Evolutionary conservation across 2,113 vertebrate genomes (phyloP).

Genomic region (Coracopsis vasa): DNA sequence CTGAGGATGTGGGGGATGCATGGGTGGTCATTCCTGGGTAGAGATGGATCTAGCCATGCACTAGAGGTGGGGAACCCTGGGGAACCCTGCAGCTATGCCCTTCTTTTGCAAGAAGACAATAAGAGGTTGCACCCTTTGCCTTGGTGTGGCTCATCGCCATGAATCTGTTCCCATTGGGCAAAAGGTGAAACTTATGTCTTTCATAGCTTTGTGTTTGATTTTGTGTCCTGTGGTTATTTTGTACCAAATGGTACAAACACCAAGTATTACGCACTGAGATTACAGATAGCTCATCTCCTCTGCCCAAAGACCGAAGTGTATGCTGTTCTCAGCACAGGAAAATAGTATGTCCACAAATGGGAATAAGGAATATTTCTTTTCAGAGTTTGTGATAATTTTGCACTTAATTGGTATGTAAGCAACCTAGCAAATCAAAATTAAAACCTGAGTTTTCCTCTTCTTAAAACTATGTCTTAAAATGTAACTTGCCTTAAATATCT

Average conservation of each 20-base stretch:
- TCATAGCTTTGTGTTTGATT: neutral
- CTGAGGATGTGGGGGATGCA: rapidly evolving
- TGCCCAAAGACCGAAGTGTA: neutral
- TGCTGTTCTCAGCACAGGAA: neutral
- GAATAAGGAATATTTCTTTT: neutral
- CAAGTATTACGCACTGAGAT: neutral
- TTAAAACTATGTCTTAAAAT: neutral
- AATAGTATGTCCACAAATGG: neutral
- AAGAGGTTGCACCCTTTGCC: neutral
- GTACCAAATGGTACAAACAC: neutral
- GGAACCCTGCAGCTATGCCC: neutral
- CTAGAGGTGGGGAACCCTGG: neutral
- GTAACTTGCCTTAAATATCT: neutral
- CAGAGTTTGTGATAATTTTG: slow-evolving; percentile 2
- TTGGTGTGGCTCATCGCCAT: neutral
- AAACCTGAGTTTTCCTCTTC: neutral
- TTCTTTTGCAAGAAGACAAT: neutral
- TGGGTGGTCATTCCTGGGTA: neutral
- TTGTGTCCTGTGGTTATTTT: neutral
- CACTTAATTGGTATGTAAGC: neutral
- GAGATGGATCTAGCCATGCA: rapidly evolving
- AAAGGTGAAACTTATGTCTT: neutral
- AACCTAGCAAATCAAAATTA: neutral
- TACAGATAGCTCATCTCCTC: neutral
- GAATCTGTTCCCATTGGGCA: neutral